Evolutionary conservation across 2,113 vertebrate species (phyloP).

Genomic region (Strix uralensis): DNA sequence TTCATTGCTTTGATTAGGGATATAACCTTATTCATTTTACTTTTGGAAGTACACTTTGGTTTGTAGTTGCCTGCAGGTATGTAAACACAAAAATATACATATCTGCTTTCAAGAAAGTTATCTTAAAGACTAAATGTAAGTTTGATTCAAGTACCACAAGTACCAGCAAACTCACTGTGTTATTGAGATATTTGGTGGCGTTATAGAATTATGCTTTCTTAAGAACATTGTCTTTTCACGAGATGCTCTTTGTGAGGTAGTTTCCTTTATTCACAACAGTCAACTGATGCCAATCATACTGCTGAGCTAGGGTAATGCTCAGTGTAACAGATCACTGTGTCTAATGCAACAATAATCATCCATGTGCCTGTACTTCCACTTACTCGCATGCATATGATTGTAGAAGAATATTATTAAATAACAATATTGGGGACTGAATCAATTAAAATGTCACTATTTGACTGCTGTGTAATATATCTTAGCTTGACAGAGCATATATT

Average conservation of each 20-base stretch:
- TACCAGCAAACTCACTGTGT: neutral
- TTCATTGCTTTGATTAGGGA: neutral
- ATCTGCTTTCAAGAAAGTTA: neutral
- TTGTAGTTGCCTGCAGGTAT: neutral
- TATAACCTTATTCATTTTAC: neutral
- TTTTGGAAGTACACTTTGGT: neutral
- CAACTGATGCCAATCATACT: neutral
- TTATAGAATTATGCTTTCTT: neutral
- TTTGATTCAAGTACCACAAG: neutral
- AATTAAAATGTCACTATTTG: neutral
- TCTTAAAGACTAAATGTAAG: neutral
- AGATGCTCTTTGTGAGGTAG: neutral
- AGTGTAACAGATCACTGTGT: neutral
- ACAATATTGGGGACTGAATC: neutral
- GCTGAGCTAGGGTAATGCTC: neutral
- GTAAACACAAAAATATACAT: neutral
- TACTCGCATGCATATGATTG: neutral
- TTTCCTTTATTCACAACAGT: neutral
- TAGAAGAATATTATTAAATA: neutral
- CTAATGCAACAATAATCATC: neutral
- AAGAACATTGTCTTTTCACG: neutral
- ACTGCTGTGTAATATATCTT: neutral
- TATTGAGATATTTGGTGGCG: neutral
- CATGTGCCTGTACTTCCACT: neutral
- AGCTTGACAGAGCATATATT: neutral